These are phyloP conservation scores for Corbicula japonica DNA, from an alignment of 2,888 invertebrate genomes.

Conservation along the genomic window DNA sequence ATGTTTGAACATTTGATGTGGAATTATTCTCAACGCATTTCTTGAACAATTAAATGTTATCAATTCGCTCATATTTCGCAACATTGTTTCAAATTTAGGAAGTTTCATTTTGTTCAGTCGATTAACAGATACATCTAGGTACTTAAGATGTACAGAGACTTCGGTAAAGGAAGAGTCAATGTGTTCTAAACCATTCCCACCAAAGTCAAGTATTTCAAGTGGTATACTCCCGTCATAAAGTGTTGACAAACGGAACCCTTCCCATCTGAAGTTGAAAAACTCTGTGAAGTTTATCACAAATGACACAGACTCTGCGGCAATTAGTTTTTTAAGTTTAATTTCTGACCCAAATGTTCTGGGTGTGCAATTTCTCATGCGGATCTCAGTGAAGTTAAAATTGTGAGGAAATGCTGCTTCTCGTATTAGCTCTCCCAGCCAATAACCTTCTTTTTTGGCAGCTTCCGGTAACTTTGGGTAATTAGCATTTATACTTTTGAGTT, in stretches of 20 bases:
- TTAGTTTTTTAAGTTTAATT: background rate
- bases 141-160: background rate
- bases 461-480: constrained; percentile 5
- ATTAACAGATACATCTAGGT: background rate
- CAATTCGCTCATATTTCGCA: background rate
- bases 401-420: background rate
- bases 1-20: background rate
- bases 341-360: background rate
- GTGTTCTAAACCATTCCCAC: constrained; percentile 6
- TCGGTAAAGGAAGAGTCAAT: background rate
- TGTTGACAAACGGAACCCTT: background rate
- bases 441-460: background rate
- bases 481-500: background rate
- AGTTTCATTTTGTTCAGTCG: background rate
- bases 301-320: background rate
- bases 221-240: background rate
- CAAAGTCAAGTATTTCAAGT: constrained; percentile 5
- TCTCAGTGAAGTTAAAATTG: background rate
- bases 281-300: background rate
- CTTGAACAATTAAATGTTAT: background rate
- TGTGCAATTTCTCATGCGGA: background rate
- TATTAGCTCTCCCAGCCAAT: background rate
- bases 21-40: background rate
- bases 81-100: background rate
- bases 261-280: background rate